Conservation (phyloP, 2,888 invertebrate genomes). For the Epistrophe eligans region DNA sequence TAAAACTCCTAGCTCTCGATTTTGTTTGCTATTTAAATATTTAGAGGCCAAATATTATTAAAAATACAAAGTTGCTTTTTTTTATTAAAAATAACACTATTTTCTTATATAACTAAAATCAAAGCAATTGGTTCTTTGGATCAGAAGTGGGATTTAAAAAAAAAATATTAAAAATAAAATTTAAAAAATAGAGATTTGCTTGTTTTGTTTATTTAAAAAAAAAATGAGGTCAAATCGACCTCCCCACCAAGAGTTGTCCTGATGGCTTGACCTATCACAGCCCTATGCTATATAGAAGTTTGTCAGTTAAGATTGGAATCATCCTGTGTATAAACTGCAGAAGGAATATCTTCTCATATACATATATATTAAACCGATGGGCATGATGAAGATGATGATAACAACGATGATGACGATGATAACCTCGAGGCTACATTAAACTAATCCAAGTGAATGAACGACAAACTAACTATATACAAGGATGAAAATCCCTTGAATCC, state of each 20-base stretch:
- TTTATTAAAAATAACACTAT: too few relatives aligned
- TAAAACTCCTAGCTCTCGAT: too few relatives aligned
- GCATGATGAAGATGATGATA: slow-evolving; percentile 50
- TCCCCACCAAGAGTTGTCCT: background rate
- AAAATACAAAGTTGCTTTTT: too few relatives aligned
- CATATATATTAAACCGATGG: slow-evolving; percentile 53
- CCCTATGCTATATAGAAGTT: background rate
- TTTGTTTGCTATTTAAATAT: too few relatives aligned
- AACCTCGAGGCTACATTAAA: slow-evolving; percentile 74
- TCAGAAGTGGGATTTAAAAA: too few relatives aligned
- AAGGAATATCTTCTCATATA: slow-evolving; percentile 3
- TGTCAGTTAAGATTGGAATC: background rate
- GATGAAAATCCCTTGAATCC: slow-evolving; percentile 64
- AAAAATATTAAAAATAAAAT: too few relatives aligned
- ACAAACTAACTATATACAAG: slow-evolving; percentile 72
- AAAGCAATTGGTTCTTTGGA: too few relatives aligned
- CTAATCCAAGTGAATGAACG: slow-evolving; percentile 71
- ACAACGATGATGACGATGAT: slow-evolving; percentile 67
- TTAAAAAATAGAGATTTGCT: too few relatives aligned
- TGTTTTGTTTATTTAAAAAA: background rate
- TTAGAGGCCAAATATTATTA: too few relatives aligned
- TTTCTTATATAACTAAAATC: too few relatives aligned
- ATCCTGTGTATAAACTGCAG: slow-evolving; percentile 18
- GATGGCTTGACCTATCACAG: background rate
- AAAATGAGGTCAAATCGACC: background rate